Conservation (phyloP, 1,140 invertebrate species). For the Drosophila malerkotliana region DNA sequence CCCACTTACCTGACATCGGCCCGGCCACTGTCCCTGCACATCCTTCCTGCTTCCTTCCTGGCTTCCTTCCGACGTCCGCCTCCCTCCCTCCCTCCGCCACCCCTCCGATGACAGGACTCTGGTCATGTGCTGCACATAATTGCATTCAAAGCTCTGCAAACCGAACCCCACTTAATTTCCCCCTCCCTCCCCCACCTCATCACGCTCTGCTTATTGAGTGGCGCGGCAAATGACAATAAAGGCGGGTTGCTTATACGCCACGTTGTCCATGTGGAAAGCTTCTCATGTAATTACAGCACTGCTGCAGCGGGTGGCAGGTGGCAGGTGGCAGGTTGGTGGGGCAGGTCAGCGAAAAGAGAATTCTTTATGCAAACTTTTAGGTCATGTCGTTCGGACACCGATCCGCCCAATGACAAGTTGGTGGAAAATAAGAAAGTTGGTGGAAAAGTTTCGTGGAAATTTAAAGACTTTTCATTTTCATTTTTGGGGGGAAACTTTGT, state of each 20-base stretch:
- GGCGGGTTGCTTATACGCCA: conserved; percentile 70
- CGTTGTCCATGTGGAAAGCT: conserved; percentile 42
- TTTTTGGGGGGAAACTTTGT: conserved; percentile 12
- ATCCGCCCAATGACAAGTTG: conserved; percentile 38
- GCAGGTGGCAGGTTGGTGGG: not conserved
- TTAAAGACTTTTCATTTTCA: conserved; percentile 8
- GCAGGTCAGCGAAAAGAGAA: conserved; percentile 9
- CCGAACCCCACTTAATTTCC: not conserved
- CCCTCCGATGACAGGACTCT: conserved; percentile 39
- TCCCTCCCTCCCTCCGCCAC: not conserved
- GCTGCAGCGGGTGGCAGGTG: not conserved
- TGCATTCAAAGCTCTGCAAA: conserved; percentile 68
- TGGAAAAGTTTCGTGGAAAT: conserved; percentile 18
- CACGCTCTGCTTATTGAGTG: conserved; percentile 41
- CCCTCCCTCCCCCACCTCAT: not conserved
- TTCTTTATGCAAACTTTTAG: conserved; percentile 40
- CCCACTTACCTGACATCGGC: conserved; percentile 64
- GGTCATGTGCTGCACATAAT: conserved; percentile 75
- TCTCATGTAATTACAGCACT: conserved; percentile 34
- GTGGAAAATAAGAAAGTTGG: not conserved
- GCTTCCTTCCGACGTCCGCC: conserved; percentile 20
- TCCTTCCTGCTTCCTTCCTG: conserved; percentile 39
- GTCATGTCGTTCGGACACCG: conserved; percentile 27
- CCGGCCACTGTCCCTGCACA: conserved; percentile 6
- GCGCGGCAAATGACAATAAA: conserved; percentile 67